A percentile compares a stretch with the other conserved stretches of the same genome.
Evolutionary conservation across 2,797 vertebrate species (phyloP).

Genomic region (Merluccius polli): DNA sequence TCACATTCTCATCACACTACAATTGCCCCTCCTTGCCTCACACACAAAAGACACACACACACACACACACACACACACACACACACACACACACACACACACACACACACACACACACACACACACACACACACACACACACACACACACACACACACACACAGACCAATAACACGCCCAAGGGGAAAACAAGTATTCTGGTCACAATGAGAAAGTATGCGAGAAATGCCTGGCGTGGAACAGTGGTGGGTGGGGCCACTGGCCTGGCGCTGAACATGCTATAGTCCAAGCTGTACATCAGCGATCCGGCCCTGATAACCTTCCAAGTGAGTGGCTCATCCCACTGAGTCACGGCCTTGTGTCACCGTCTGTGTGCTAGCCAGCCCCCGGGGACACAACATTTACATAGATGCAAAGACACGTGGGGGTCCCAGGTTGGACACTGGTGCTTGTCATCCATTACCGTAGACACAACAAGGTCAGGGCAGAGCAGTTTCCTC

Average conservation of each 20-base stretch:
- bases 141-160: neutral
- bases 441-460: neutral
- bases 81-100: neutral
- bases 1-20: conserved; percentile 24
- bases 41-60: neutral
- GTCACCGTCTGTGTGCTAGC: neutral
- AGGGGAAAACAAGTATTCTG: conserved; percentile 48
- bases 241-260: conserved; percentile 41
- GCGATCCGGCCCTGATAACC: neutral
- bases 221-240: conserved; percentile 54
- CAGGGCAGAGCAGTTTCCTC: neutral
- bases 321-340: neutral
- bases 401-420: neutral
- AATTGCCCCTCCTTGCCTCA: conserved; percentile 5
- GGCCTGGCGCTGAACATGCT: conserved; percentile 38
- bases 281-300: neutral
- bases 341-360: neutral
- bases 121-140: too few species aligned
- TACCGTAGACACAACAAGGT: neutral
- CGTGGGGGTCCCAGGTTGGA: neutral
- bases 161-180: conserved; percentile 34
- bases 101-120: neutral
- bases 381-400: neutral
- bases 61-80: too few species aligned
- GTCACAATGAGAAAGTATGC: conserved; percentile 60